Percentiles rank a stretch among this genome's conserved stretches.
Conservation (phyloP, 53 echinoderm and acorn worm species). For the Holothuria leucospilota region DNA sequence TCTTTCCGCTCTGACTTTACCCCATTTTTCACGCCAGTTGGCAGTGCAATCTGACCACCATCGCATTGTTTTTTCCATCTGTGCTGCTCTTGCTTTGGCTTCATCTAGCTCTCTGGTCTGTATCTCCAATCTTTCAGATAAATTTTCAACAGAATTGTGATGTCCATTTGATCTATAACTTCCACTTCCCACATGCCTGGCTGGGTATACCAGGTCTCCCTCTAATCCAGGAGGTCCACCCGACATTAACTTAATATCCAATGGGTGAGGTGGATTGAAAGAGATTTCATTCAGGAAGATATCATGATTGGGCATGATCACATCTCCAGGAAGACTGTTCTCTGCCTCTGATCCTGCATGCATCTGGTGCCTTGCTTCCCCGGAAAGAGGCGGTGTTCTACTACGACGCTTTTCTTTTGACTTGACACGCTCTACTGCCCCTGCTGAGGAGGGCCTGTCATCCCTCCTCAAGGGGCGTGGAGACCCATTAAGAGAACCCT, state of each 20-base stretch:
- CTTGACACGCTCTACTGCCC: conserved; percentile 39
- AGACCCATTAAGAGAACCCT: conserved; percentile 32
- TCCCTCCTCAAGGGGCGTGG: conserved; percentile 39
- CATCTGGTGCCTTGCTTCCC: conserved; percentile 14
- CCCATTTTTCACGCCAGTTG: conserved; percentile 99
- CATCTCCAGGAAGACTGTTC: conserved; percentile 40
- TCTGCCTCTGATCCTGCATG: conserved; percentile 33
- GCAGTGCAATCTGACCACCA: conserved; percentile 99
- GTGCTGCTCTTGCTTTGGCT: conserved; percentile 86
- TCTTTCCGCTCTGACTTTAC: conserved; percentile 91
- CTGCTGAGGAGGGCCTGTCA: conserved; percentile 36
- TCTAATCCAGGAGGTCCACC: conserved; percentile 63
- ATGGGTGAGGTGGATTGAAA: conserved; percentile 59
- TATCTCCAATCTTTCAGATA: conserved; percentile 84
- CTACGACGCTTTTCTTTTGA: conserved; percentile 40
- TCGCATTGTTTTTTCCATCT: conserved; percentile 99
- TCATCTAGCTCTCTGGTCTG: conserved; percentile 88
- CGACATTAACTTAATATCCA: conserved; percentile 72
- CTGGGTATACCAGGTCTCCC: conserved; percentile 53
- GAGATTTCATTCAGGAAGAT: conserved; percentile 28
- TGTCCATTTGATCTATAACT: conserved; percentile 40
- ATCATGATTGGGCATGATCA: conserved; percentile 32
- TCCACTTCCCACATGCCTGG: conserved; percentile 50
- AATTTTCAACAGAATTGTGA: conserved; percentile 42
- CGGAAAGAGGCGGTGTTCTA: conserved; percentile 15